Evolutionary conservation across 2,113 vertebrate genomes (phyloP), one percentile per base, ranked within the genome.

Genomic region (Pelecanus crispus): DNA sequence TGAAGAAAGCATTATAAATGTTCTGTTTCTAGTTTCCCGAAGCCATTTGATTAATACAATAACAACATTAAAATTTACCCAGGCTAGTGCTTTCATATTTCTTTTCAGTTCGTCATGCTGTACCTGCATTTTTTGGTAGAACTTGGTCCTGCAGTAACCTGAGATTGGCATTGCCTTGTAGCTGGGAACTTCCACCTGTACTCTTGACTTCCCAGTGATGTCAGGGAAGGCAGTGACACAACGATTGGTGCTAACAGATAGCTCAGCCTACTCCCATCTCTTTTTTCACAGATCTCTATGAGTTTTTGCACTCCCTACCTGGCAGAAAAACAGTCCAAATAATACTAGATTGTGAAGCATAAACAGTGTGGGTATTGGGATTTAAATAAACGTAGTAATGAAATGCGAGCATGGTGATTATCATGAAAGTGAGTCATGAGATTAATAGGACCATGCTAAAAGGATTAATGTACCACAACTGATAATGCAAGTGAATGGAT

Each of bases 171-270:
- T 96, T 97, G 94, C 8, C 19, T 77, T 95, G 91, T 95, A 97
- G 91, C 89, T 97, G 96, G 97, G 97, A 98, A 98, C 96, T 98
- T 98, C 98, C 97, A 78, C 81, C 28, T 6, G 0, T 20, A 67
- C 10, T 87, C 83, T 61, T 78, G 52, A 56, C 71, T 80, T 36
- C 17, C 36, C 31, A 34, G 10, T 52, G 45, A 26, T 58, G 40
- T 6, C 63, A 72, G 52, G 50, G 65, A 79, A 68, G 67, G 45
- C 52, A 44, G 47, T 47, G 59, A 73, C 32, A 75, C 17, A 34
- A 28, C 2, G 1, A 26, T 36, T 71, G 25, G 40, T 83, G 42
- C 53, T 86, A 71, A 67, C 49, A 94, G 50, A 38, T 47, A 86
- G 59, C 17, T 85, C 44, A 86, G 17, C 19, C 34, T 40, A 20